Base-by-base conservation (phyloP, 2,113 vertebrate species). In the Macaca mulatta region DNA sequence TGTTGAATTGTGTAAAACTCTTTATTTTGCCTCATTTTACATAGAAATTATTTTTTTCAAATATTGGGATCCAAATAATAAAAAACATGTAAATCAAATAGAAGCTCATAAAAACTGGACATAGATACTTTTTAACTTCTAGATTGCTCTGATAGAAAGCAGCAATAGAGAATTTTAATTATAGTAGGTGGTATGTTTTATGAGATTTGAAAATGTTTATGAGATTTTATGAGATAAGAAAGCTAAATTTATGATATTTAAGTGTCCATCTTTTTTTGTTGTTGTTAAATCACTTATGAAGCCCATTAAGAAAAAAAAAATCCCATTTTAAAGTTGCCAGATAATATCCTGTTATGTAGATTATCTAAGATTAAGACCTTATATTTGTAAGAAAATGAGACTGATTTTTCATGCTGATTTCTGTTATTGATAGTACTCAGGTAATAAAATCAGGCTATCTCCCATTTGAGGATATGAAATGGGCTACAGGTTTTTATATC, bases 21-120 rank as follows among this genome's bases (percentile, higher is more conserved):
- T 92, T 96, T 67, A 89, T 69, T 89, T 96, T 97, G 78, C n/a
- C 13, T 97, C 52, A 90, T 77, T 89, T 97, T 83, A 75, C 55
- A 10, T 78, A 95, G 77, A 93, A 94, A 89, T 85, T 45, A 57
- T 75, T 85, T 85, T 74, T 93, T 95, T 87, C 70, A 96, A 82
- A 91, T 91, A 72, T 91, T 95, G 40, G 20, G 16, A 82, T 83
- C 5, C 75, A 98, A 89, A 78, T 93, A 95, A 78, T 80, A 40
- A 86, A 93, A 96, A 79, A 77, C 12, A 74, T 77, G 2, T 79
- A 93, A 85, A 72, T 96, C 57, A 93, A 96, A 93, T 91, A 84
- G 89, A 81, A 96, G 30, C 38, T 10, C 61, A 85, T 89, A 93
- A 85, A 82, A 91, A 50, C 30, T 91, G n/a, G 22, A 40, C 22